These are phyloP conservation scores for Automeris io DNA, from an alignment of 2,888 invertebrate species.

Conservation along the genomic window DNA sequence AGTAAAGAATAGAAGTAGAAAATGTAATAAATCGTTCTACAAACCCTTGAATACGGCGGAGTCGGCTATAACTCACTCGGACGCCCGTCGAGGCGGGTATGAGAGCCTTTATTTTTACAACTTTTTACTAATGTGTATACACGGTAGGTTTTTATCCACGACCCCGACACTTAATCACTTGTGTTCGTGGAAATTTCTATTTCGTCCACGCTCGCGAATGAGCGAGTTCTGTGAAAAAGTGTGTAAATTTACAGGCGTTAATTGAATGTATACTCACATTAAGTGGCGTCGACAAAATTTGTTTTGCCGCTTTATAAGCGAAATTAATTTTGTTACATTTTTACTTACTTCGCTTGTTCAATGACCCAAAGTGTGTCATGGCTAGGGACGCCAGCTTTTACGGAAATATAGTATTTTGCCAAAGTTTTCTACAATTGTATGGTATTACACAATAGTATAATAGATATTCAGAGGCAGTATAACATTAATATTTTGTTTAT, in stretches of 20 bases:
- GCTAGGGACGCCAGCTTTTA: no score
- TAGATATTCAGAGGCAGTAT: no score
- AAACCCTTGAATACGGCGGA: slow-evolving; percentile 19
- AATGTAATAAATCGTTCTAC: slow-evolving; percentile 1
- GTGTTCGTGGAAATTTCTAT: slow-evolving; percentile 17
- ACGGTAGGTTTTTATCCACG: slow-evolving; percentile 14
- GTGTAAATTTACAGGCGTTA: neutral
- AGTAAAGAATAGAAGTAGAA: neutral
- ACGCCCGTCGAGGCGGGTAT: slow-evolving; percentile 21
- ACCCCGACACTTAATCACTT: slow-evolving; percentile 23
- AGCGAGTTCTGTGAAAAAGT: neutral
- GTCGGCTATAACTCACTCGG: slow-evolving; percentile 22
- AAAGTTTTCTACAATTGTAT: no score
- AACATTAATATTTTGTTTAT: no score
- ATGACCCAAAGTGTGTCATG: no score
- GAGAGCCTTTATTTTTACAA: slow-evolving; percentile 18
- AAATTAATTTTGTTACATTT: no score
- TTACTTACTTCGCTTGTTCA: no score
- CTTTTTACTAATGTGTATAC: slow-evolving; percentile 22
- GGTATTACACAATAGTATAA: no score
- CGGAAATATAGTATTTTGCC: no score
- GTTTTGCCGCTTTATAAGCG: no score
- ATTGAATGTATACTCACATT: no score
- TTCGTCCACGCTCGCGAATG: slow-evolving; percentile 1
- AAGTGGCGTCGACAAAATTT: no score